phyloP scores from a whole-genome alignment of 2,113 vertebrate species.

The Ascaphus truei region DNA sequence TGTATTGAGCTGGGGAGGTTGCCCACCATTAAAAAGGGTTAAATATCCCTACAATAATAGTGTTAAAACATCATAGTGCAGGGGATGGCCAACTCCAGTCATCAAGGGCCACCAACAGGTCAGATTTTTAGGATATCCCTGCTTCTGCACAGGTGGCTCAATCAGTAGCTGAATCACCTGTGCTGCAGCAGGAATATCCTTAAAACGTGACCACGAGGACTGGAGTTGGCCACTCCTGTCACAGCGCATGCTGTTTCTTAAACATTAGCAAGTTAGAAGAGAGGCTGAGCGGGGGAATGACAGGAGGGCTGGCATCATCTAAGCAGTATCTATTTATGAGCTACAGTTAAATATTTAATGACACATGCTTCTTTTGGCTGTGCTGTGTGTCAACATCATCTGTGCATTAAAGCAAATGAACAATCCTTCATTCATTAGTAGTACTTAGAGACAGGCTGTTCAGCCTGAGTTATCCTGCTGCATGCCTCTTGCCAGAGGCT shows the following conservation, averaged over 20 bases:
- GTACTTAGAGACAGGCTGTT: not conserved
- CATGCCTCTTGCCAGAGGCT: not conserved
- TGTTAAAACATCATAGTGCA: no score
- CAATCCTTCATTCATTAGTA: not conserved
- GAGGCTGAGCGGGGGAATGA: constrained; percentile 9
- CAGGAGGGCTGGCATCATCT: not conserved
- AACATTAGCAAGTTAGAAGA: not conserved
- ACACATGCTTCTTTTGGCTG: not conserved
- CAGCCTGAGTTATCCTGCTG: not conserved
- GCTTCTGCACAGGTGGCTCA: no score
- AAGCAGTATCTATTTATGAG: constrained; percentile 4
- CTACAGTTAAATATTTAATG: constrained; percentile 20
- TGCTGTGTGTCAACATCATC: not conserved
- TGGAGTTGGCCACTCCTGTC: no score
- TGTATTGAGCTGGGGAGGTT: no score
- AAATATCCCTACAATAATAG: no score
- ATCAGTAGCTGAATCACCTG: no score
- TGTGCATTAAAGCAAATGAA: not conserved
- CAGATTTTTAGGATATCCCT: no score
- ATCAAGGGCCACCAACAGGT: no score
- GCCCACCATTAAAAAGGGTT: no score
- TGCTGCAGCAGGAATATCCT: no score
- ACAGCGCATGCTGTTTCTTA: not conserved
- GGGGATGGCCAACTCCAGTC: no score
- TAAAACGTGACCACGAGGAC: no score